phyloP scores from a whole-genome alignment of 2,797 vertebrate species.

The Pangasius macronema region DNA sequence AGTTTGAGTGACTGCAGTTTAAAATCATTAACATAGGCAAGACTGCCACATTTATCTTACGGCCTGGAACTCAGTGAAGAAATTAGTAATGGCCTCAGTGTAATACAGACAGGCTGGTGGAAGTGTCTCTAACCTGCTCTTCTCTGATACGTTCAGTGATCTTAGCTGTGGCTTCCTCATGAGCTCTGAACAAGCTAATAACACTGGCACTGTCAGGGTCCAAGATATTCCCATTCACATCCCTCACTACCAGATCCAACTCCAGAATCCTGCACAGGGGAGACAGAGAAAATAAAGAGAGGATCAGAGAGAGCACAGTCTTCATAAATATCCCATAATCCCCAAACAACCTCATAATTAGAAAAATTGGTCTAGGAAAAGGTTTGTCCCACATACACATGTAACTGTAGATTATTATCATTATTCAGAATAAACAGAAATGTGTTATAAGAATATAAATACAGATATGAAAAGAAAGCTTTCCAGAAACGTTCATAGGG shows the following conservation, averaged over 20 bases:
- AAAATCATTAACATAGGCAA: not conserved
- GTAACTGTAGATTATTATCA: not conserved
- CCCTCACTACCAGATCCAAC: slow-evolving; percentile 91
- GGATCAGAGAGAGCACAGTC: not conserved
- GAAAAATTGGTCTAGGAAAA: not conserved
- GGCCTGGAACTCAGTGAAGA: not conserved
- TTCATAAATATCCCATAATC: not conserved
- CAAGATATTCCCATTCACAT: slow-evolving; percentile 92
- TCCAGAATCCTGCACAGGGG: slow-evolving; percentile 83
- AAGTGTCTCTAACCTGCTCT: slow-evolving; percentile 80
- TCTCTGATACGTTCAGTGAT: slow-evolving; percentile 94
- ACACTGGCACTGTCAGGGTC: slow-evolving; percentile 92
- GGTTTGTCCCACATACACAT: not conserved
- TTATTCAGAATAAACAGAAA: not conserved
- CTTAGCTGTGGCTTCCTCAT: slow-evolving; percentile 88
- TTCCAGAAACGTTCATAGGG: not conserved
- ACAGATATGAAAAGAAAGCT: not conserved
- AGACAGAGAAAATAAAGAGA: slow-evolving; percentile 12
- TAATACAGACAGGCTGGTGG: not conserved
- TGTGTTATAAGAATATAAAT: not conserved
- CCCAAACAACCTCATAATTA: not conserved
- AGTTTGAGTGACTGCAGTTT: slow-evolving; percentile 1
- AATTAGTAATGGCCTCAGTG: not conserved
- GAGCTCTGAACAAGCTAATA: slow-evolving; percentile 93
- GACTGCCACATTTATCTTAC: slow-evolving; percentile 9